A percentile compares a stretch with the other conserved stretches of the same genome.
phyloP scores from a whole-genome alignment of 2,113 vertebrate species.

The Odobenus rosmarus region DNA sequence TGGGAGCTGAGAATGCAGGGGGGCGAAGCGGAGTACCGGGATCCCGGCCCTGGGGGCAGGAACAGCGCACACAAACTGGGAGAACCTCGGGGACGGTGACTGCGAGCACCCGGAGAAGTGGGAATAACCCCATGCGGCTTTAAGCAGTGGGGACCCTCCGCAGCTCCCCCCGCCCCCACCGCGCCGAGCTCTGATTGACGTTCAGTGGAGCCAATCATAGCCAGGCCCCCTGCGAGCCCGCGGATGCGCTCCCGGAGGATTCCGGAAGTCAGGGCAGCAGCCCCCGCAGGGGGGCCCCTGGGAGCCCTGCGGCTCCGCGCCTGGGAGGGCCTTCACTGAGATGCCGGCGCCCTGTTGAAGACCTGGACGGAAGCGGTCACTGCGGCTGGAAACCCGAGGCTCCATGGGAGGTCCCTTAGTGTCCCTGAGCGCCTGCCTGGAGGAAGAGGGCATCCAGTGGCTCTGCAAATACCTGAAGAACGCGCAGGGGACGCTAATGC shows the following conservation, averaged over 20 bases:
- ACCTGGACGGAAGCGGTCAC: too few species aligned
- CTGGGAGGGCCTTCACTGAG: rapidly evolving
- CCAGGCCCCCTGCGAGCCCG: rapidly evolving
- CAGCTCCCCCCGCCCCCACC: rapidly evolving
- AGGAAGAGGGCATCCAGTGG: not conserved
- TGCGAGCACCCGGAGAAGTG: rapidly evolving
- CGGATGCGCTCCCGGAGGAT: rapidly evolving
- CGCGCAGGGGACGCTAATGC: not conserved
- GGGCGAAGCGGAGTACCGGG: rapidly evolving
- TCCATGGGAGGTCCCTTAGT: not conserved
- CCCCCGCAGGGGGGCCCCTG: rapidly evolving
- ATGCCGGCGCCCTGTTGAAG: not conserved
- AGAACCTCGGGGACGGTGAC: rapidly evolving
- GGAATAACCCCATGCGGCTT: rapidly evolving
- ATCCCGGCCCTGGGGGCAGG: not conserved
- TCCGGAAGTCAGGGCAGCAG: rapidly evolving
- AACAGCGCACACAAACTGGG: rapidly evolving
- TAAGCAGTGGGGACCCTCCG: rapidly evolving
- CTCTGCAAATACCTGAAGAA: not conserved
- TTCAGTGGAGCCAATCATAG: not conserved
- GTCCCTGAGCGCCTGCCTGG: not conserved
- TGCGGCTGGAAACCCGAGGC: not conserved
- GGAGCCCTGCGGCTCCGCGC: rapidly evolving
- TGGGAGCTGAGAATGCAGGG: not conserved
- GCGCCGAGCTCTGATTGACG: not conserved